Conservation (phyloP, 2,797 vertebrate genomes). For the Calcarius lapponicus region DNA sequence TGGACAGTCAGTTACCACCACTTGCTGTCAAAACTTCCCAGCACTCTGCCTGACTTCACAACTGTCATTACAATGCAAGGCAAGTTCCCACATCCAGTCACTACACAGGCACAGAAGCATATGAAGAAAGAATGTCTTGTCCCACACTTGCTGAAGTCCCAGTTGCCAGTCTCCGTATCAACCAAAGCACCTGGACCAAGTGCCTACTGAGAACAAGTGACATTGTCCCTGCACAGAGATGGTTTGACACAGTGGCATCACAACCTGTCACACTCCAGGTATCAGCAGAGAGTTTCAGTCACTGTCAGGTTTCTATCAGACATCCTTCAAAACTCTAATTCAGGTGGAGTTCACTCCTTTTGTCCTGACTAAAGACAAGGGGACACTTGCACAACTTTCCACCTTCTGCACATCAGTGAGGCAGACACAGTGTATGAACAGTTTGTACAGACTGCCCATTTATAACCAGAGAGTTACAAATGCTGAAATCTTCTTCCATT, state of each 20-base stretch:
- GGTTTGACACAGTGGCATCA: background rate
- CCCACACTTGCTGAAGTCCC: background rate
- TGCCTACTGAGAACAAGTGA: background rate
- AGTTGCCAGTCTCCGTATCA: background rate
- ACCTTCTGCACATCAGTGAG: background rate
- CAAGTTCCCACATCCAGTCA: background rate
- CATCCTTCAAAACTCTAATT: background rate
- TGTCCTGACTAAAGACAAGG: background rate
- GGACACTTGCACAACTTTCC: background rate
- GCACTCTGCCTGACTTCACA: background rate
- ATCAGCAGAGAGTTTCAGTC: background rate
- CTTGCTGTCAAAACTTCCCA: background rate
- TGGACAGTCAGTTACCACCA: background rate
- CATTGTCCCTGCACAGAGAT: background rate
- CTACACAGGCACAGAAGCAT: background rate
- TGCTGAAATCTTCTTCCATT: background rate
- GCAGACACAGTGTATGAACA: rapidly evolving
- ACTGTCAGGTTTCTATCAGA: background rate
- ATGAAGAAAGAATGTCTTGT: background rate
- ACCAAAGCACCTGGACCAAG: background rate
- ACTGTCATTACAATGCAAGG: background rate
- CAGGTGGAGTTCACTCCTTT: background rate
- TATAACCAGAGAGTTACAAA: background rate
- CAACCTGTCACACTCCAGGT: background rate
- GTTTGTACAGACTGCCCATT: background rate